Evolutionary conservation across 2,888 invertebrate species (phyloP), one percentile per base, ranked within the genome.

Genomic region (Cantharis lateralis): DNA sequence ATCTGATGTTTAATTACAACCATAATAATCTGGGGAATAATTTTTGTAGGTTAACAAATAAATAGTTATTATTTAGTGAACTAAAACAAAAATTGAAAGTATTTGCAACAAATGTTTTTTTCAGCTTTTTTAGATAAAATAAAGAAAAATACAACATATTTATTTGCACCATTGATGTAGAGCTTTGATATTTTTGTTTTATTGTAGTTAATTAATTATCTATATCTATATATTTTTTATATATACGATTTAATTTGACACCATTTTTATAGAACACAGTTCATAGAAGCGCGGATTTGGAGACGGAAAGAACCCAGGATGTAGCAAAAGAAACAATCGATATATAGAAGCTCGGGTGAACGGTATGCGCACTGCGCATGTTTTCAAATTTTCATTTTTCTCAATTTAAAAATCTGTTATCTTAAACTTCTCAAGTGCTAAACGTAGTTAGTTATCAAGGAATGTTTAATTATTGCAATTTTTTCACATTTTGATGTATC

Each of bases 351-450:
- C 80, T 81, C 81, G 80, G 81, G 81, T 81, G 77, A 80, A 83
- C 79, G 83, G 83, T 83, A 84, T 79, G 84, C 83, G 84, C 82
- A 82, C 71, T 82, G 84, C 84, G 84, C 84, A 84, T 84, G 84
- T 82, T 83, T 83, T 81, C 81, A 76, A 81, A 79, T 83, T 82
- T 82, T 81, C 72, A 81, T 79, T 81, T 80, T 83, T 82, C 64
- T 66, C 64, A 66, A 66, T 66, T 66, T 66, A 66, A 66, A 66
- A 66, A 66, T 66, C 68, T 73, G 26, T 73, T 73, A 68, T 73
- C 68, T 73, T 69, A 62, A 73, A 73, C 73, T 73, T 15, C 62
- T 73, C 68, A 69, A 61, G 16, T 15, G 68, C 28, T 26, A 68
- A 72, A 24, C 68, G 68, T 68, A 24, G 68, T 73, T 73, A 73